phyloP scores from a whole-genome alignment of 2,888 invertebrate species.

The Mechanitis mazaeus region DNA sequence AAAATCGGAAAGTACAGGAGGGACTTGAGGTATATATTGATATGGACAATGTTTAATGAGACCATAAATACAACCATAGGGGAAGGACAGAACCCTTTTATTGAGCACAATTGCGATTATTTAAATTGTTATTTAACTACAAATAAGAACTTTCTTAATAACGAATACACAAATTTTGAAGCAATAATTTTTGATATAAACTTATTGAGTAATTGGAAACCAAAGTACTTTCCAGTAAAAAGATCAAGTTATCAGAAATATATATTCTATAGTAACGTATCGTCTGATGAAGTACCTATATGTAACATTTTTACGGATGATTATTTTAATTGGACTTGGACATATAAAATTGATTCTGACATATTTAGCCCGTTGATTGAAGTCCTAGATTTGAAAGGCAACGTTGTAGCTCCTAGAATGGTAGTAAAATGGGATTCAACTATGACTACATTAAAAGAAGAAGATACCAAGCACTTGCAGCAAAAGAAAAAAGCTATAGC shows the following conservation, averaged over 20 bases:
- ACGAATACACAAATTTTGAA: constrained; percentile 49
- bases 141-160: constrained; percentile 40
- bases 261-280: constrained; percentile 50
- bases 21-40: constrained; percentile 49
- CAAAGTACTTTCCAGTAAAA: constrained; percentile 35
- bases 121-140: constrained; percentile 55
- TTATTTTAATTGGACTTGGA: constrained; percentile 70
- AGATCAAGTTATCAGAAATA: constrained; percentile 54
- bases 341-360: constrained; percentile 60
- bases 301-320: constrained; percentile 47
- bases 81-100: constrained; percentile 45
- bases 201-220: constrained; percentile 35
- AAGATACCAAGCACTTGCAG: constrained; percentile 37
- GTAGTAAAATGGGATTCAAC: constrained; percentile 39
- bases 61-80: constrained; percentile 26
- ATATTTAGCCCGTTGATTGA: constrained; percentile 56
- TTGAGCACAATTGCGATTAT: constrained; percentile 43
- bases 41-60: constrained; percentile 42
- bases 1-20: constrained; percentile 27
- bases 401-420: constrained; percentile 44
- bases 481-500: constrained; percentile 32
- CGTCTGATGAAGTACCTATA: constrained; percentile 46
- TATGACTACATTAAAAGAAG: constrained; percentile 19
- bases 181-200: constrained; percentile 53
- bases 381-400: constrained; percentile 44